These are phyloP conservation scores for Tetheella fluctuosa DNA, from an alignment of 2,888 invertebrate species.

Conservation along the genomic window DNA sequence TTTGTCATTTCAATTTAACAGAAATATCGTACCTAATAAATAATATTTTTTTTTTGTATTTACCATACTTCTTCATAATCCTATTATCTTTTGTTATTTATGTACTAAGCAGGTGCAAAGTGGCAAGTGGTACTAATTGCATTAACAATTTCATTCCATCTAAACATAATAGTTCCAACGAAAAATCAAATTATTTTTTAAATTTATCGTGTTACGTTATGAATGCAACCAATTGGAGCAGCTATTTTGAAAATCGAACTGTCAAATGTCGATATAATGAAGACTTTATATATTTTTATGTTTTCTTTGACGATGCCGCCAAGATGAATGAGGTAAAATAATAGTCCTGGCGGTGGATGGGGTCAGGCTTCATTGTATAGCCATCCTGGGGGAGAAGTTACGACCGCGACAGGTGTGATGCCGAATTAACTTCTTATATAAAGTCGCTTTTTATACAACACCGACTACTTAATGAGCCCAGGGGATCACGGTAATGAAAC, in stretches of 20 bases:
- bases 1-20: no score
- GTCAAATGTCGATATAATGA: slow-evolving; percentile 75
- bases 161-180: slow-evolving; percentile 38
- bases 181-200: slow-evolving; percentile 44
- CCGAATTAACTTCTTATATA: slow-evolving; percentile 82
- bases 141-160: slow-evolving; percentile 36
- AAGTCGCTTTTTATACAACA: slow-evolving; percentile 78
- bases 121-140: slow-evolving; percentile 39
- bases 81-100: slow-evolving; percentile 15
- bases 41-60: no score
- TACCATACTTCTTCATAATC: no score
- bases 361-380: slow-evolving; percentile 76
- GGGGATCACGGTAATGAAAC: slow-evolving; percentile 75
- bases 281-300: slow-evolving; percentile 72
- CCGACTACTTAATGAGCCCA: slow-evolving; percentile 74
- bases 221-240: slow-evolving; percentile 56
- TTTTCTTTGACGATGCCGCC: slow-evolving; percentile 76
- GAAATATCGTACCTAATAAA: no score
- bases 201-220: slow-evolving; percentile 44
- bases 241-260: slow-evolving; percentile 71
- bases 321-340: slow-evolving; percentile 66
- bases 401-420: slow-evolving; percentile 82
- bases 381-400: slow-evolving; percentile 77
- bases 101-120: slow-evolving; percentile 42
- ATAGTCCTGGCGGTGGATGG: slow-evolving; percentile 62